These are phyloP conservation scores for Spicauda simplicius DNA, from an alignment of 2,888 invertebrate genomes.

Conservation along the genomic window DNA sequence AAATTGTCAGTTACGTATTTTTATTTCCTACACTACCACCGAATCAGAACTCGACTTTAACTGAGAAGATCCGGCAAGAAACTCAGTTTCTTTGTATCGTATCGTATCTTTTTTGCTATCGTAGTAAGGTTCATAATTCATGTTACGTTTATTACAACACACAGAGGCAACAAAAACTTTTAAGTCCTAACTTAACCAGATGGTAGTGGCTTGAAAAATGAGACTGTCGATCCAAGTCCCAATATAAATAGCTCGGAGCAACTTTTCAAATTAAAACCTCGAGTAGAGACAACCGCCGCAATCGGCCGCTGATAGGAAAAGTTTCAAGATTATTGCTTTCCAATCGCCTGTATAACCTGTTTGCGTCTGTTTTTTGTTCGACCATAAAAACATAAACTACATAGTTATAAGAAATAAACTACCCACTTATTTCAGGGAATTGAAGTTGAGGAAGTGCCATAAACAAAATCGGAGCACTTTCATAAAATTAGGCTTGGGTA, in stretches of 20 bases:
- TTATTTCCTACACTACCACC: too few species aligned
- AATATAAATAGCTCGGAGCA: slow-evolving; percentile 48
- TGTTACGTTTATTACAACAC: background rate
- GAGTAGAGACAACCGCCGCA: slow-evolving; percentile 47
- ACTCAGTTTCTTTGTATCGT: too few species aligned
- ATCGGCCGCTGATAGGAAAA: slow-evolving; percentile 50
- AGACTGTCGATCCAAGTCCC: slow-evolving; percentile 33
- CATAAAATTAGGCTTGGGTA: too few species aligned
- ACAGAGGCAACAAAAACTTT: background rate
- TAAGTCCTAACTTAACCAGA: slow-evolving; percentile 3
- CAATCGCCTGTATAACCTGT: slow-evolving; percentile 38
- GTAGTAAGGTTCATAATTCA: too few species aligned
- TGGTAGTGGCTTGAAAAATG: slow-evolving; percentile 23
- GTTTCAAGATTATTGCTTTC: slow-evolving; percentile 51
- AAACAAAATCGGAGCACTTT: too few species aligned
- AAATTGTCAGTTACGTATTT: too few species aligned
- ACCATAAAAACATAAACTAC: background rate
- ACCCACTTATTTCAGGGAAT: too few species aligned
- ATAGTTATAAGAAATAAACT: background rate
- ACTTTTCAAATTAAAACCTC: slow-evolving; percentile 51
- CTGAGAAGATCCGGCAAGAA: too few species aligned
- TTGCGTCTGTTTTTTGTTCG: slow-evolving; percentile 12
- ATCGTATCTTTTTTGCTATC: too few species aligned
- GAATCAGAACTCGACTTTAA: too few species aligned
- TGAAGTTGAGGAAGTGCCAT: too few species aligned